A percentile compares a stretch with the other conserved stretches of the same genome.
Conservation (phyloP, 2,797 vertebrate genomes). For the Euphonia xanthogaster region DNA sequence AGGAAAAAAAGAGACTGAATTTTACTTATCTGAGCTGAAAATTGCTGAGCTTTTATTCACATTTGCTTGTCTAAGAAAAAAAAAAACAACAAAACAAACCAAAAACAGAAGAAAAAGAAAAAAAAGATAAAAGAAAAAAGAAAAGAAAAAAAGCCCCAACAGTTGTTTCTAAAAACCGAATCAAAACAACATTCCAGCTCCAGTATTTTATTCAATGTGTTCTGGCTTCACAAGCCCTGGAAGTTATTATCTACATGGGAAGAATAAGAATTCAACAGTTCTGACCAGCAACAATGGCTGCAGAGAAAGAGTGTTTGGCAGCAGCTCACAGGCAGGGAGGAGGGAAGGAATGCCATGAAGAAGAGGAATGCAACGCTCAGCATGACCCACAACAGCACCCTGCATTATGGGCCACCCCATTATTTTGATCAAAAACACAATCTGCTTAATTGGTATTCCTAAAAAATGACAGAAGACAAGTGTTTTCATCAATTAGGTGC, state of each 20-base stretch:
- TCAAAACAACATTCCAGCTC: constrained; percentile 45
- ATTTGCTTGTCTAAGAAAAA: not conserved
- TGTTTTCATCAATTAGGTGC: constrained; percentile 12
- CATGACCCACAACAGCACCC: constrained; percentile 45
- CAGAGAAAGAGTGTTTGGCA: constrained; percentile 65
- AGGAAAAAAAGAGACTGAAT: constrained; percentile 1
- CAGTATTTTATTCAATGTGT: constrained; percentile 44
- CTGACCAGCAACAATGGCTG: constrained; percentile 64
- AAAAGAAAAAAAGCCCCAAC: not conserved
- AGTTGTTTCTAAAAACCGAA: constrained; percentile 35
- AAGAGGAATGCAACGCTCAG: constrained; percentile 9
- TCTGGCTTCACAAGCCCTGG: constrained; percentile 51
- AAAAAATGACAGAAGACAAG: constrained; percentile 7
- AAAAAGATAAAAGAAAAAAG: not conserved
- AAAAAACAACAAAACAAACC: not conserved
- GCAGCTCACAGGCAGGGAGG: constrained; percentile 46
- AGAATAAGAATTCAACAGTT: constrained; percentile 69
- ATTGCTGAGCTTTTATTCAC: constrained; percentile 5
- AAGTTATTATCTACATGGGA: constrained; percentile 68
- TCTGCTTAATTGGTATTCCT: constrained; percentile 40
- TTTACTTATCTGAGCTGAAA: not conserved
- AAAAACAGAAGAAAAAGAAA: not conserved
- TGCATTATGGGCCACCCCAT: constrained; percentile 19
- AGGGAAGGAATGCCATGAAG: constrained; percentile 40
- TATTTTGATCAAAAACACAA: constrained; percentile 46